Evolutionary conservation across 2,113 vertebrate genomes (phyloP), one percentile per base, ranked within the genome.

Genomic region (Mormyrus iriodes): DNA sequence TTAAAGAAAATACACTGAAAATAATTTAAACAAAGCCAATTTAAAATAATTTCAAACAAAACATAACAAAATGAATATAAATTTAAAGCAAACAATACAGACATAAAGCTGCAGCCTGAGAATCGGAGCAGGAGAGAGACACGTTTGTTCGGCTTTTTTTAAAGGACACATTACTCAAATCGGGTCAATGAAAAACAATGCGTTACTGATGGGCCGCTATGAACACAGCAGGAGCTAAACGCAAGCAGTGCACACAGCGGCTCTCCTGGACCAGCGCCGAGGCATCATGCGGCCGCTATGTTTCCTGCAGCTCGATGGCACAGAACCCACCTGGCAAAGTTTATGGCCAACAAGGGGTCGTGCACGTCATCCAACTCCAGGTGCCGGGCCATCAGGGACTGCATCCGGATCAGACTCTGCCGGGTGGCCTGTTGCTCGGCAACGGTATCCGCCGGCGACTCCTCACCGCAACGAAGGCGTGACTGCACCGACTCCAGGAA

Each of bases 401-500:
- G 98, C 97, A 99, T 98, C 95, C 97, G 97, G 88, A 98, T 96
- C 12, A 99, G 94, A 91, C 96, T 97, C 92, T 96, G 96, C 90
- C 96, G 96, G 1, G 97, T 96, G 58, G 96, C 96, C 92, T 96
- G 97, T 87, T 97, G 97, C 42, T 98, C 97, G 0, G 94, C 95
- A 53, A 96, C 94, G 0, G 65, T 88, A 86, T 96, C 96, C 0
- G 94, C 86, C 4, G 95, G 93, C 2, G 95, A 93, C 7, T 95
- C 96, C n/a, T 98, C 97, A 5, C 96, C 97, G 0, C 95, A 97
- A 27, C 97, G 95, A 61, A 99, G 96, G 21, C 98, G 97, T 0
- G 96, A 97, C 93, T 98, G 98, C 86, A 99, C 97, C 0, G 98
- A 98, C 87, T 99, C 97, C 93, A 99, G 90, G 91, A 99, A 99